A percentile compares a stretch with the other conserved stretches of the same genome.
These are phyloP conservation scores for Agapornis roseicollis DNA, from an alignment of 2,113 vertebrate species.

Conservation along the genomic window DNA sequence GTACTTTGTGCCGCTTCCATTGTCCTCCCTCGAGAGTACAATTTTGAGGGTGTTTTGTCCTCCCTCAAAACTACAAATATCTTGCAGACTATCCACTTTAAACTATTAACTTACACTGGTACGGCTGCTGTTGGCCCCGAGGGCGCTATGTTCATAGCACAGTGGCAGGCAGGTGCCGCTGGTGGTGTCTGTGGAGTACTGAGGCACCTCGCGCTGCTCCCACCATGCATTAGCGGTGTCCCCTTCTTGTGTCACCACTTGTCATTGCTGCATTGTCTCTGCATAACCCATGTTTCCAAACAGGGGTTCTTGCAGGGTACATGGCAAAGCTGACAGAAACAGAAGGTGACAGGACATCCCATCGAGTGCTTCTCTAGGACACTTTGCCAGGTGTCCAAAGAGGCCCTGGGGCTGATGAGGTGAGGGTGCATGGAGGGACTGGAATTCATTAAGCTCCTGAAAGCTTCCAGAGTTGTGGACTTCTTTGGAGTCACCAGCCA, in stretches of 20 bases:
- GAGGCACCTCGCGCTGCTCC: accelerated
- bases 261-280: not conserved
- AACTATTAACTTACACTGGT: not conserved
- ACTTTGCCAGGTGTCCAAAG: not conserved
- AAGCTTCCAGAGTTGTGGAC: not conserved
- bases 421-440: not conserved
- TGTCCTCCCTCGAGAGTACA: not conserved
- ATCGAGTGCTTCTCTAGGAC: accelerated
- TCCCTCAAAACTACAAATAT: not conserved
- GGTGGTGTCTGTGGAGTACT: not conserved
- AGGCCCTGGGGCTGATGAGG: not conserved
- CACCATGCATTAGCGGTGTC: accelerated
- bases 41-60: not conserved
- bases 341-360: accelerated
- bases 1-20: not conserved
- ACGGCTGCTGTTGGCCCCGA: not conserved
- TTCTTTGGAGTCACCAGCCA: not conserved
- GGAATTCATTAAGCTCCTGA: not conserved
- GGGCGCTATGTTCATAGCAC: not conserved
- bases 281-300: not conserved
- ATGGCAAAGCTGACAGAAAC: not conserved
- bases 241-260: not conserved
- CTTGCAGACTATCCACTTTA: not conserved
- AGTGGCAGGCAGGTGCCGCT: not conserved
- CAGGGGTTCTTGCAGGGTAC: not conserved